Conservation (phyloP, 2,113 vertebrate genomes). For the Cyprinodon variegatus region DNA sequence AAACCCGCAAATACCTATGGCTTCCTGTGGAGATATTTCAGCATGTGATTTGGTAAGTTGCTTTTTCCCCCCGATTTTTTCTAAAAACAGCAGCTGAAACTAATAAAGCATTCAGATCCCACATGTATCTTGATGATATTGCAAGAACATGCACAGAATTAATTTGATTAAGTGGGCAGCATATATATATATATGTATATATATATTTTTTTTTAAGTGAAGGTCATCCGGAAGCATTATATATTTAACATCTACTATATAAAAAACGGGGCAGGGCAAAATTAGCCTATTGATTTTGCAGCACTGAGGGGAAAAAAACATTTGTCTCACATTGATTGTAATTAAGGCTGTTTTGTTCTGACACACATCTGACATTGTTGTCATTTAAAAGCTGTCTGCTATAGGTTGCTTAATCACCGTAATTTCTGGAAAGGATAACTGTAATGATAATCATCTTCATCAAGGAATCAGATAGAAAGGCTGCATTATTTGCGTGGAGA, state of each 20-base stretch:
- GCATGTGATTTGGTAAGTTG: slow-evolving; percentile 65
- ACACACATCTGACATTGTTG: slow-evolving; percentile 11
- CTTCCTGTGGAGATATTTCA: slow-evolving; percentile 34
- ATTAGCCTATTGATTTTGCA: slow-evolving; percentile 25
- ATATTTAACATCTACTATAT: slow-evolving; percentile 21
- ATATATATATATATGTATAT: neutral
- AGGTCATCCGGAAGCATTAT: slow-evolving; percentile 58
- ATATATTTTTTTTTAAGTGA: slow-evolving; percentile 47
- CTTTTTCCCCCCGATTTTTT: slow-evolving; percentile 8
- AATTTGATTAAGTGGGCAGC: neutral
- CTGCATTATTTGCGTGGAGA: slow-evolving; percentile 10
- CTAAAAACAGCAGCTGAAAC: slow-evolving; percentile 14
- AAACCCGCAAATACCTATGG: slow-evolving; percentile 31
- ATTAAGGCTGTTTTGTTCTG: slow-evolving; percentile 13
- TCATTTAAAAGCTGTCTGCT: slow-evolving; percentile 4
- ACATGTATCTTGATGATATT: neutral
- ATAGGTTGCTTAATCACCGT: neutral
- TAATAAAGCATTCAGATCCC: slow-evolving; percentile 2
- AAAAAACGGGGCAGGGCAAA: neutral
- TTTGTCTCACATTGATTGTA: slow-evolving; percentile 20
- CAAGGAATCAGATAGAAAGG: slow-evolving; percentile 9
- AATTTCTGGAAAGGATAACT: neutral
- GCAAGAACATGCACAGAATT: neutral
- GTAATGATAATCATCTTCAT: neutral
- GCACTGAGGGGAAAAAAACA: neutral